Conservation (phyloP, 2,113 vertebrate genomes). For the Coturnix japonica region DNA sequence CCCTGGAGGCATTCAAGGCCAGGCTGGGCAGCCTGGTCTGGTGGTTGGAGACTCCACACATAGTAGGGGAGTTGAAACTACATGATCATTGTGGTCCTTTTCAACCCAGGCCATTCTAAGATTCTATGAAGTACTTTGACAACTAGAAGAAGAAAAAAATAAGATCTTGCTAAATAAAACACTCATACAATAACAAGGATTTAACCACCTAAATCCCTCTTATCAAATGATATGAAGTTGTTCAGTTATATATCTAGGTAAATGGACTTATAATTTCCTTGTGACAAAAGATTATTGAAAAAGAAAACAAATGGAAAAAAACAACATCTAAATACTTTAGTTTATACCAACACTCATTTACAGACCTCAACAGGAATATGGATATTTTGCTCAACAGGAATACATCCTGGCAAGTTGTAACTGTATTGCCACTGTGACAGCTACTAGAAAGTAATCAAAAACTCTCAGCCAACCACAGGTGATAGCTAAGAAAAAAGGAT, state of each 20-base stretch:
- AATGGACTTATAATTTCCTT: neutral
- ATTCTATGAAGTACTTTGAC: neutral
- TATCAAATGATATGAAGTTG: neutral
- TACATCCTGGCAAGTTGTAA: neutral
- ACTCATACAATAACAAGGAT: neutral
- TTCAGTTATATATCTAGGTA: neutral
- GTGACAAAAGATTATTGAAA: neutral
- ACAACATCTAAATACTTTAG: neutral
- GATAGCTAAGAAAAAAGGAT: neutral
- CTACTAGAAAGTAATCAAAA: neutral
- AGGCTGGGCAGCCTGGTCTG: no score
- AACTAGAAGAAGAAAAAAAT: neutral
- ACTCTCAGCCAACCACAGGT: neutral
- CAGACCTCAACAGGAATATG: fast-evolving
- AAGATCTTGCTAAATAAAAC: neutral
- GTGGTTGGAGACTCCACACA: no score
- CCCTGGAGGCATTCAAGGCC: no score
- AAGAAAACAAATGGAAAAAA: neutral
- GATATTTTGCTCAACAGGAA: fast-evolving
- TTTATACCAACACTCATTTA: neutral
- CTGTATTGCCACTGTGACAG: neutral
- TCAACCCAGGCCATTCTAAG: no score
- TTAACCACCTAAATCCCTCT: neutral
- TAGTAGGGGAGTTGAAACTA: no score
- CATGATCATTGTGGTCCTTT: no score